Percentiles rank a stretch among this genome's conserved stretches.
phyloP scores from a whole-genome alignment of 2,797 vertebrate genomes.

The Arctocebus calabarensis region DNA sequence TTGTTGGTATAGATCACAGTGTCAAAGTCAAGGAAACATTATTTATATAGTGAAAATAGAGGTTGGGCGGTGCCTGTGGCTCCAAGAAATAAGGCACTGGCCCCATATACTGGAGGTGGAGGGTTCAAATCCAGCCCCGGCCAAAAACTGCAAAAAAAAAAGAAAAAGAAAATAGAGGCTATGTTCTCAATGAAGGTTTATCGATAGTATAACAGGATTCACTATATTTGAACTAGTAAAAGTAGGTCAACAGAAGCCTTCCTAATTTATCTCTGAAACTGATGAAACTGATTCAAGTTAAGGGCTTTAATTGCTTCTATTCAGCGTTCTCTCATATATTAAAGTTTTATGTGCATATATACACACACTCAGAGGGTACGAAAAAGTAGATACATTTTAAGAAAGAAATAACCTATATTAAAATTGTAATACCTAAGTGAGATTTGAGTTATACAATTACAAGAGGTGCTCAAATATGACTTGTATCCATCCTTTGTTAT shows the following conservation, averaged over 20 bases:
- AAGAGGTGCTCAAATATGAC: too few species aligned
- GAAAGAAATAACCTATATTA: too few species aligned
- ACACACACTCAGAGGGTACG: too few species aligned
- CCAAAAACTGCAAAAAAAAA: too few species aligned
- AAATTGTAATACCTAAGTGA: too few species aligned
- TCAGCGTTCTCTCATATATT: neutral
- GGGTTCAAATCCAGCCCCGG: too few species aligned
- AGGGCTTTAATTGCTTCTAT: constrained; percentile 7
- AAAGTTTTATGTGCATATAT: neutral
- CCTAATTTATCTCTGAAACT: neutral
- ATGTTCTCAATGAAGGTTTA: too few species aligned
- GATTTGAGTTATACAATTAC: too few species aligned
- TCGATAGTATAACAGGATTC: neutral
- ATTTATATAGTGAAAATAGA: neutral
- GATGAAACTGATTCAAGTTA: constrained; percentile 13
- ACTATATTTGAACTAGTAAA: neutral
- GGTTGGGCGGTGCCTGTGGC: too few species aligned
- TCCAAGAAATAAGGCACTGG: neutral
- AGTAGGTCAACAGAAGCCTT: neutral
- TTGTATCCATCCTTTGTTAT: too few species aligned
- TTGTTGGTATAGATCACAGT: neutral
- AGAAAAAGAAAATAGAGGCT: too few species aligned
- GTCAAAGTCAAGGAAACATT: constrained; percentile 5
- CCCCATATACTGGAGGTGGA: neutral
- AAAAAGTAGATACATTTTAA: too few species aligned